A percentile compares a stretch with the other conserved stretches of the same genome.
These are phyloP conservation scores for Campylomormyrus numenius DNA, from an alignment of 2,113 vertebrate species.

Conservation along the genomic window DNA sequence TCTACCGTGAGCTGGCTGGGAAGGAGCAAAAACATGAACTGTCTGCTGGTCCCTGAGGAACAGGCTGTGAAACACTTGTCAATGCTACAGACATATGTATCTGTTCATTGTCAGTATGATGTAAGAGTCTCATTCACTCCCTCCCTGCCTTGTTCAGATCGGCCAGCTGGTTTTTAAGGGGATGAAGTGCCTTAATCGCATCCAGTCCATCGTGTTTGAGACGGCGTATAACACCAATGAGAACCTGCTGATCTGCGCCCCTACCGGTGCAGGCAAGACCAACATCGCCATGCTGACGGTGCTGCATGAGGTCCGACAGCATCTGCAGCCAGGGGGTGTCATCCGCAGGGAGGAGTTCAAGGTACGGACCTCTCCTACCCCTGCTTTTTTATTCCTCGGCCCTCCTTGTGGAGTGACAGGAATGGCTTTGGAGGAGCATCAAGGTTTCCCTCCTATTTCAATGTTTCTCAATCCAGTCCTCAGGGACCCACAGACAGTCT, in stretches of 20 bases:
- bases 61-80: not conserved
- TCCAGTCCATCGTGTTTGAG: conserved; percentile 94
- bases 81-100: not conserved
- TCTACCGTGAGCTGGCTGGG: not conserved
- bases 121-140: not conserved
- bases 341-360: conserved; percentile 97
- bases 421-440: not conserved
- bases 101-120: not conserved
- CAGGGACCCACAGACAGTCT: not conserved
- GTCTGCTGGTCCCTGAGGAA: not conserved
- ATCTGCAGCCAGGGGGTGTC: conserved; percentile 79
- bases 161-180: conserved; percentile 93
- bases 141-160: conserved; percentile 57
- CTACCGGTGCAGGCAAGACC: conserved; percentile 94
- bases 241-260: conserved; percentile 91
- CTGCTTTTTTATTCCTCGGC: conserved; percentile 22
- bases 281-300: conserved; percentile 96
- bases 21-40: not conserved
- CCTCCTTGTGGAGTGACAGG: not conserved
- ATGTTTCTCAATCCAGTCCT: not conserved
- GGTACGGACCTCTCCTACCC: conserved; percentile 54
- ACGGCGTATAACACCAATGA: conserved; percentile 97
- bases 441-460: not conserved
- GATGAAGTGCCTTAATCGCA: conserved; percentile 83
- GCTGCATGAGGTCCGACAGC: conserved; percentile 89